phyloP scores from a whole-genome alignment of 2,113 vertebrate genomes.

The human (Homo sapiens) region GRCh38 chr1:181394001-181394500 shows the following conservation, averaged over 20 bases:
- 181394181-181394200: neutral
- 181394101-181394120: neutral
- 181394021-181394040: neutral
- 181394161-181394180: neutral
- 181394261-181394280: neutral
- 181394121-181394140: neutral
- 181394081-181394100: neutral
- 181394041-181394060: neutral
- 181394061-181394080: neutral
- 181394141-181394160: neutral
- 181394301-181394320: neutral
- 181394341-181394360: neutral
- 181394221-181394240: neutral
- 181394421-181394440: neutral
- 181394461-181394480: neutral
- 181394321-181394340: neutral
- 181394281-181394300: neutral
- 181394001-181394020: neutral
- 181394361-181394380: neutral
- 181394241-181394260: neutral
- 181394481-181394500: neutral
- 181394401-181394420: conserved; percentile 26
- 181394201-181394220: neutral
- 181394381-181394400: neutral
- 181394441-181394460: neutral